Percentiles rank a stretch among this genome's conserved stretches.
phyloP scores from a whole-genome alignment of 1,140 invertebrate species.

The Drosophila parabipectinata region DNA sequence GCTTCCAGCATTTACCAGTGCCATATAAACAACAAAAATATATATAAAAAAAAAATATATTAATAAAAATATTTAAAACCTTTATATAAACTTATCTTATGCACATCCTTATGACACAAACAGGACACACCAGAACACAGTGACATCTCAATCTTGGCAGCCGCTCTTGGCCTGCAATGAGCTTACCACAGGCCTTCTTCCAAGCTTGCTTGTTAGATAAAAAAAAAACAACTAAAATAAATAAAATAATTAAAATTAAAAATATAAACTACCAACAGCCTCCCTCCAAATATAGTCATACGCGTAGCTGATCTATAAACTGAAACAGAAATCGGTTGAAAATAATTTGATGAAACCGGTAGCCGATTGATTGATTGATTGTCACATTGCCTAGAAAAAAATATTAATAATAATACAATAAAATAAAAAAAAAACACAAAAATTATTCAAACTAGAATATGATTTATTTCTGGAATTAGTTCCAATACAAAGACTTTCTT shows the following conservation, averaged over 20 bases:
- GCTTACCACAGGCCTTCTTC: conserved; percentile 67
- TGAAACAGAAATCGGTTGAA: conserved; percentile 1
- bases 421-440: not conserved
- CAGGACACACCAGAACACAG: conserved; percentile 8
- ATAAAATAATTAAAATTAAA: not conserved
- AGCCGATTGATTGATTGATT: conserved; percentile 31
- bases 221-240: not conserved
- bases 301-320: conserved; percentile 20
- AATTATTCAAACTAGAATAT: conserved; percentile 16
- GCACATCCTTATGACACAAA: not conserved
- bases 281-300: conserved; percentile 42
- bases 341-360: not conserved
- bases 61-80: not conserved
- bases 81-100: conserved; percentile 36
- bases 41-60: no score
- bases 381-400: conserved; percentile 1
- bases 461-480: conserved; percentile 43
- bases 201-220: conserved; percentile 36
- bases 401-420: not conserved
- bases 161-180: conserved; percentile 44
- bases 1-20: conserved; percentile 53
- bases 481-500: conserved; percentile 73
- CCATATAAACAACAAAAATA: conserved; percentile 23
- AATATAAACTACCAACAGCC: conserved; percentile 22
- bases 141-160: conserved; percentile 17